Conservation (phyloP, 2,797 vertebrate species). For the Semaprochilodus insignis region DNA sequence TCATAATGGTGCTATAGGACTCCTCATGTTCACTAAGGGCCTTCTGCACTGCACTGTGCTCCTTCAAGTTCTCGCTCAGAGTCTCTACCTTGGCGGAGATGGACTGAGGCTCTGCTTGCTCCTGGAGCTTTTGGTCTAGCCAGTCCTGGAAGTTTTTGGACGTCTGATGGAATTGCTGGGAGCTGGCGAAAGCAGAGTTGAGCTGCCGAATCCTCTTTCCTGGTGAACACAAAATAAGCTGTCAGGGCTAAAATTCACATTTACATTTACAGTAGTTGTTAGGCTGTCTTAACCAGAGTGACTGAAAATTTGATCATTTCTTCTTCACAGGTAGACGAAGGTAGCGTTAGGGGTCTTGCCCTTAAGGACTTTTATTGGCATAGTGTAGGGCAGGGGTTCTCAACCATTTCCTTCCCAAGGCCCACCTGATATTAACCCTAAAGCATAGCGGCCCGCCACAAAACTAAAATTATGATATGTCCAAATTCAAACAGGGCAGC, state of each 20-base stretch:
- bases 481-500: too few relatives aligned
- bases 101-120: conserved; percentile 76
- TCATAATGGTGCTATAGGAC: conserved; percentile 83
- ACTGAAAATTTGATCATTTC: too few relatives aligned
- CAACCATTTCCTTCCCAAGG: too few relatives aligned
- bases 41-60: conserved; percentile 82
- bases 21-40: conserved; percentile 77
- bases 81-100: conserved; percentile 84
- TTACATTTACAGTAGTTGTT: too few relatives aligned
- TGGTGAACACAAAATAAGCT: conserved; percentile 64
- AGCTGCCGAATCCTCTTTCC: conserved; percentile 89
- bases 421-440: too few relatives aligned
- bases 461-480: too few relatives aligned
- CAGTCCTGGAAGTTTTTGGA: conserved; percentile 93
- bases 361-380: too few relatives aligned
- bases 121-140: conserved; percentile 86
- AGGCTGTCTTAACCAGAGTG: too few relatives aligned
- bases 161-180: conserved; percentile 94
- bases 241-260: background rate
- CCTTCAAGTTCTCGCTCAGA: conserved; percentile 82
- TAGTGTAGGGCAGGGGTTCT: too few relatives aligned
- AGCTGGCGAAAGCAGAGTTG: conserved; percentile 89
- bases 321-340: too few relatives aligned
- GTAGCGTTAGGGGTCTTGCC: too few relatives aligned
- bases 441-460: too few relatives aligned